Evolutionary conservation across 1,140 invertebrate genomes (phyloP).

Genomic region (Lepidotrigona ventralis): DNA sequence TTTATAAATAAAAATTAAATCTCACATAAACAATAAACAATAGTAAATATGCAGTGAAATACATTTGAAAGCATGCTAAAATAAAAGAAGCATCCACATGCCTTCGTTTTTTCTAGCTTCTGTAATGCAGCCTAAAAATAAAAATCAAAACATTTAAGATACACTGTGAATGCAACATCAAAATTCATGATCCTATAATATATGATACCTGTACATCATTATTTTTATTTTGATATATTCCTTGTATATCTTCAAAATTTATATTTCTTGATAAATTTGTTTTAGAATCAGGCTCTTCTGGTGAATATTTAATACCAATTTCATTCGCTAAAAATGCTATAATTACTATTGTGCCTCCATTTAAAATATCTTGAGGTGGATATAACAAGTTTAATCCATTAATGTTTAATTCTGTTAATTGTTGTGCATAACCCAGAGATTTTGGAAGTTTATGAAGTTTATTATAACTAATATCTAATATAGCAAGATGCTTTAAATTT

Average conservation of each 20-base stretch:
- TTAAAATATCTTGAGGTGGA: slow-evolving; percentile 82
- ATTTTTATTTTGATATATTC: slow-evolving; percentile 67
- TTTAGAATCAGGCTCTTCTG: slow-evolving; percentile 64
- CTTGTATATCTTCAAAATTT: slow-evolving; percentile 53
- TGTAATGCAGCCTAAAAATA: slow-evolving; percentile 82
- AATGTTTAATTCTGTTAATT: slow-evolving; percentile 82
- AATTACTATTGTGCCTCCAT: slow-evolving; percentile 83
- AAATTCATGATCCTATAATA: slow-evolving; percentile 17
- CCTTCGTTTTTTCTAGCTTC: slow-evolving; percentile 83
- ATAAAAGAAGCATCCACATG: slow-evolving; percentile 80
- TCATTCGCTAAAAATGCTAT: slow-evolving; percentile 84
- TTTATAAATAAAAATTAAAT: slow-evolving; percentile 23
- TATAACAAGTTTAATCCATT: slow-evolving; percentile 83
- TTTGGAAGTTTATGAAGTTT: slow-evolving; percentile 82
- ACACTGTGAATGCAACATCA: slow-evolving; percentile 37
- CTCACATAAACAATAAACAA: slow-evolving; percentile 50
- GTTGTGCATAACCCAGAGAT: slow-evolving; percentile 82
- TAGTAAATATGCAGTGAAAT: slow-evolving; percentile 39
- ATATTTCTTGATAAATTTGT: slow-evolving; percentile 53
- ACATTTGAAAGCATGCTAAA: slow-evolving; percentile 63
- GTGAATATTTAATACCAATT: slow-evolving; percentile 73
- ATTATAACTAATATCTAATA: slow-evolving; percentile 83
- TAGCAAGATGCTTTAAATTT: slow-evolving; percentile 82
- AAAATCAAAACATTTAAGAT: slow-evolving; percentile 70
- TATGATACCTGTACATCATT: slow-evolving; percentile 74